Base-by-base conservation (phyloP, 2,888 invertebrate species). In the Kuschelorhynchus macadamiae region DNA sequence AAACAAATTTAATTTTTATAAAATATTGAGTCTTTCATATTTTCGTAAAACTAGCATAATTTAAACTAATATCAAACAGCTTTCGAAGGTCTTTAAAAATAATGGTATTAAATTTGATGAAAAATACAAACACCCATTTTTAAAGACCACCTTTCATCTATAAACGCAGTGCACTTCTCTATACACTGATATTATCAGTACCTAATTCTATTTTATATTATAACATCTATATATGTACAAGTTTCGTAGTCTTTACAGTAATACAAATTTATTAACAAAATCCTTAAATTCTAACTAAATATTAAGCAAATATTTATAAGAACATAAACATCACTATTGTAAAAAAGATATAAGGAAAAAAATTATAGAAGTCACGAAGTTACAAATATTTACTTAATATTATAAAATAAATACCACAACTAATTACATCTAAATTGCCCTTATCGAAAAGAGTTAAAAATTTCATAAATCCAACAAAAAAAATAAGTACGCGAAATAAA, bases 181-280 rank as follows among this genome's bases (percentile, higher is more conserved):
- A 39, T 25, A 42, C 25, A 55, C 41, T 55, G 42, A 55, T 17
- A 30, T 55, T 55, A 42, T 55, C 42, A 55, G 55, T 55, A 55
- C 55, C 25, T 55, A 55, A 30, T 55, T 42, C 55, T 55, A 55
- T 55, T 39, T 33, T 32, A 9, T 33, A 9, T 53, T 4, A 53
- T 41, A 53, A 53, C 53, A 39, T 12, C 53, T 53, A 53, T 53
- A 20, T 41, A 50, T 33, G n/a, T 50, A 50, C 50, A 50, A 33
- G 18, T 50, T 50, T 21, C 39, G 11, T 21, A 39, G 21, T 32
- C 12, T 11, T 16, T 42, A 41, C 14, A 55, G 30, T 21, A 41
- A 41, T 55, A 55, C 55, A 55, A 55, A 25, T 14, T 42, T 55
- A 42, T 12, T 39, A 55, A 55, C 55, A 55, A 42, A 55, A 41